Evolutionary conservation across 2,888 invertebrate genomes (phyloP), one percentile per base, ranked within the genome.

Genomic region (Scaptomyza parva): DNA sequence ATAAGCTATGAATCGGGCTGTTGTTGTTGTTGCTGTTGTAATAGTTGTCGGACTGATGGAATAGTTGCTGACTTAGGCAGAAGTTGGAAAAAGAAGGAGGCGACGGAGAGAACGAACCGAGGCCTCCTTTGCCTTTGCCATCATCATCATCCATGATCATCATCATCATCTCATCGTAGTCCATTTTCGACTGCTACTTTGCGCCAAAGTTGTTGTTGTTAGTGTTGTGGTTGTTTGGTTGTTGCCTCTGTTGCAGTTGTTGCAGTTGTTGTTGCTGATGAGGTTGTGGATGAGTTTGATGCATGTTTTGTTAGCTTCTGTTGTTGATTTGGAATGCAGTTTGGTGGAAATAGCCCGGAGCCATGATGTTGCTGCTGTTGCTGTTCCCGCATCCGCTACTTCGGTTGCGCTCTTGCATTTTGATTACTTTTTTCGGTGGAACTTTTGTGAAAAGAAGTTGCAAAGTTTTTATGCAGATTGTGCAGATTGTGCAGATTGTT

Each of bases 291-390:
- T 81, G 81, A 84, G 78, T 70, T 84, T 81, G 81, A 81, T 81
- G 81, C 82, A 84, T 82, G 85, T 82, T 84, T 71, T 82, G 85
- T 82, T 77, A 88, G 88, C 88, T 88, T 88, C 88, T 88, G 88
- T 88, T 88, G 85, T 79, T 83, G 85, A 83, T 82, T 86, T 76
- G 80, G 83, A 85, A 86, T 81, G 80, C 81, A 81, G 86, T 83
- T 84, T 76, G 83, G 76, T 78, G 64, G 75, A 83, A 83, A 76
- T 67, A 55, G 76, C 83, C 72, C 52, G 48, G 20, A 62, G 81
- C 78, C 43, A 68, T 73, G 58, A 26, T 73, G 35, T 33, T 33
- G 30, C 30, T 33, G 30, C 5, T 28, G 28, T 30, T 30, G 64
- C 48, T 71, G 58, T 68, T 72, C 52, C 64, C 81, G 69, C 78